Evolutionary conservation across 2,797 vertebrate genomes (phyloP).

Genomic region (Threskiornis aethiopicus): DNA sequence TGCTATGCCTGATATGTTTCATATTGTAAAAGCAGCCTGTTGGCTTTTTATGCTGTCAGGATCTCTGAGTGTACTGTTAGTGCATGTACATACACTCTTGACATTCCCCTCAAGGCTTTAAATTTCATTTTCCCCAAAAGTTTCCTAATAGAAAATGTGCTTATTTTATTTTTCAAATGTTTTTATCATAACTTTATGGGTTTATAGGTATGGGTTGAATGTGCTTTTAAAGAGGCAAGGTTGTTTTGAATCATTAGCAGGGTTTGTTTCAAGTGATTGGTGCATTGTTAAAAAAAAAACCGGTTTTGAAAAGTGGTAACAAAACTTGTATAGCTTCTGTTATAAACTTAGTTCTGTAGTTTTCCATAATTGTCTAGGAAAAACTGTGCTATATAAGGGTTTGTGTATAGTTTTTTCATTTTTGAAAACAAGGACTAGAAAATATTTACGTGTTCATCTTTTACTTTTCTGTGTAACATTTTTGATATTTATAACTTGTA

Average conservation of each 20-base stretch:
- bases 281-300: background rate
- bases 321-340: background rate
- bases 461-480: background rate
- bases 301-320: background rate
- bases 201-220: background rate
- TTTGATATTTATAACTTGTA: background rate
- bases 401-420: background rate
- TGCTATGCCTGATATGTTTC: background rate
- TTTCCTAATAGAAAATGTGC: background rate
- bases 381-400: background rate
- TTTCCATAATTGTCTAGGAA: background rate
- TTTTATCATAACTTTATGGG: background rate
- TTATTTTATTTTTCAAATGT: background rate
- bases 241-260: background rate
- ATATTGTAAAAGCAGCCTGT: background rate
- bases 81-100: background rate
- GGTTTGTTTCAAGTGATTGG: background rate
- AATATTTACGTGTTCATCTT: background rate
- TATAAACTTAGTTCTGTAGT: background rate
- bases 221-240: background rate
- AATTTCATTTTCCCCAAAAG: background rate
- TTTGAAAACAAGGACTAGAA: background rate
- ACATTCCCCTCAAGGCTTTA: background rate
- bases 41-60: background rate
- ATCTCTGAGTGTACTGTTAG: background rate